Conservation (phyloP, 2,888 invertebrate species). For the Carcina quercana region DNA sequence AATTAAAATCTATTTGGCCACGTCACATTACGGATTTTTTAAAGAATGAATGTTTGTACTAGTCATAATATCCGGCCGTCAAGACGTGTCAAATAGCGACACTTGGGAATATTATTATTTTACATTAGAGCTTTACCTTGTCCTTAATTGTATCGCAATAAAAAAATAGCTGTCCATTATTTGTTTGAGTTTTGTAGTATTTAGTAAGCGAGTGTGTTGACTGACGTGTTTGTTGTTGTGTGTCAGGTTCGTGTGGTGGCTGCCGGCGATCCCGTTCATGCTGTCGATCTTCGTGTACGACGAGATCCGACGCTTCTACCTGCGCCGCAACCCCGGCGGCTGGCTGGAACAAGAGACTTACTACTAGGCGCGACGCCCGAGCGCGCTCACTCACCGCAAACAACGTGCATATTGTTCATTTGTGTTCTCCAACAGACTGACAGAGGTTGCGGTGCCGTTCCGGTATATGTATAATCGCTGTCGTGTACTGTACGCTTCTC, state of each 20-base stretch:
- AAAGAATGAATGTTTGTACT: no score
- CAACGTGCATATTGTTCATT: conserved; percentile 59
- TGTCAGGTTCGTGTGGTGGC: conserved; percentile 99
- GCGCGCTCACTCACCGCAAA: conserved; percentile 48
- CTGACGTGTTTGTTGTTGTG: no score
- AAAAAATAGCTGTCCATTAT: no score
- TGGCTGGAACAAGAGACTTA: conserved; percentile 99
- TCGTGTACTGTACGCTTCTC: conserved; percentile 66
- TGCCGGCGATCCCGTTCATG: conserved; percentile 98
- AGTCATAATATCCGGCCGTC: no score
- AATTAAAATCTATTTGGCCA: no score
- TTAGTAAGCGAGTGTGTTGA: no score
- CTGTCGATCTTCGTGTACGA: conserved; percentile 99
- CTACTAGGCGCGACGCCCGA: conserved; percentile 90
- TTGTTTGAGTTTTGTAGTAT: no score
- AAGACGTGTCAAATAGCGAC: no score
- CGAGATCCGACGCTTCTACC: conserved; percentile 97
- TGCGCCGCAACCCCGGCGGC: conserved; percentile 98
- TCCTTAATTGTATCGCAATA: no score
- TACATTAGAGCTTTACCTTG: no score
- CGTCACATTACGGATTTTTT: no score
- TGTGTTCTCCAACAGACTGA: conserved; percentile 60
- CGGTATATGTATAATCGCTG: conserved; percentile 59
- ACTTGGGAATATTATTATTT: no score
- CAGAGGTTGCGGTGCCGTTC: conserved; percentile 56